Percentiles rank a stretch among this genome's conserved stretches.
phyloP scores from a whole-genome alignment of 2,797 vertebrate species.

The Platalea minor region DNA sequence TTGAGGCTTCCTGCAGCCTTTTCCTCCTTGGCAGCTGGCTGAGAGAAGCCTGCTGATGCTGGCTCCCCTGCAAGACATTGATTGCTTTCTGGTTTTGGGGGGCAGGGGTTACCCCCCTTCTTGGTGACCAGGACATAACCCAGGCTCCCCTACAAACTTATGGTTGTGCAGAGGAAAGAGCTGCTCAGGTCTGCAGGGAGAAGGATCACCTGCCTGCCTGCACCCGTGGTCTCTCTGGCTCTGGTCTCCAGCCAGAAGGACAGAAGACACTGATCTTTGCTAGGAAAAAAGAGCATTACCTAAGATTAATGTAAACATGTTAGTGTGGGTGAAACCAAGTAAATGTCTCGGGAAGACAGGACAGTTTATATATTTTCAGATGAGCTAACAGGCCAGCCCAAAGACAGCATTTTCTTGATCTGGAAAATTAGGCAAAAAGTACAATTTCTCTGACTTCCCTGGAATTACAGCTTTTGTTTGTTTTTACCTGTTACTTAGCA shows the following conservation, averaged over 20 bases:
- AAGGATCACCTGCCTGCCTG: neutral
- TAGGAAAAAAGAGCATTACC: neutral
- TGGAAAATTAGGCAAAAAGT: neutral
- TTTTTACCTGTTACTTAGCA: neutral
- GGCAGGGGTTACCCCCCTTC: neutral
- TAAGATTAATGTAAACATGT: neutral
- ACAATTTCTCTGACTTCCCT: neutral
- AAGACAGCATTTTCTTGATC: neutral
- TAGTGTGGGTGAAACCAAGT: neutral
- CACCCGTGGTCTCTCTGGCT: neutral
- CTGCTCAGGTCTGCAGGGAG: neutral
- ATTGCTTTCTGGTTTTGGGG: neutral
- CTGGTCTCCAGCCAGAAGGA: neutral
- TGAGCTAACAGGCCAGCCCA: neutral
- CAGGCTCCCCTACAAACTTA: neutral
- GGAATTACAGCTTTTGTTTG: neutral
- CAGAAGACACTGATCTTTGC: neutral
- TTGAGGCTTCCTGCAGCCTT: conserved; percentile 10
- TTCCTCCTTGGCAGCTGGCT: neutral
- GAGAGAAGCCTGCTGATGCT: neutral
- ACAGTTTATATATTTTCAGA: neutral
- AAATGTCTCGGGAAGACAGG: neutral
- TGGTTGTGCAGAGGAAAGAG: neutral
- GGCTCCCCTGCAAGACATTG: neutral
- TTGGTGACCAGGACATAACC: neutral